A percentile compares a stretch with the other conserved stretches of the same genome.
These are phyloP conservation scores for Atta texana DNA, from an alignment of 1,140 invertebrate species.

Conservation along the genomic window DNA sequence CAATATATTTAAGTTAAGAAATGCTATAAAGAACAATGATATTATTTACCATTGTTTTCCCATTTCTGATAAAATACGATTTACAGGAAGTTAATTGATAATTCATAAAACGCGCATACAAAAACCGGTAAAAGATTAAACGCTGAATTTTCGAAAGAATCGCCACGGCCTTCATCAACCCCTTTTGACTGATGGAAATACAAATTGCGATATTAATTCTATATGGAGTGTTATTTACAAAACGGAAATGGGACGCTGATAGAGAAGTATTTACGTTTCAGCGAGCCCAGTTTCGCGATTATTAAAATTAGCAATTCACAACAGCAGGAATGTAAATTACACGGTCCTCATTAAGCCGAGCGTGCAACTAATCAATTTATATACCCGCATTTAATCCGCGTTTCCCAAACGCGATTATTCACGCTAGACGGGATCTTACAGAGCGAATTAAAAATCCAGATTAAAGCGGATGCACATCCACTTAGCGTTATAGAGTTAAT, in stretches of 20 bases:
- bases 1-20: background rate
- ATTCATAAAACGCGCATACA: slow-evolving; percentile 45
- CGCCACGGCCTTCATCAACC: slow-evolving; percentile 30
- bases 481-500: slow-evolving; percentile 53
- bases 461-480: slow-evolving; percentile 61
- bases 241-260: slow-evolving; percentile 58
- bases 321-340: slow-evolving; percentile 56
- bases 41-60: slow-evolving; percentile 4
- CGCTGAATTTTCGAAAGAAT: slow-evolving; percentile 57
- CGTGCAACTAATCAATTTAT: slow-evolving; percentile 64
- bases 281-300: slow-evolving; percentile 55
- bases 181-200: slow-evolving; percentile 55
- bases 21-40: background rate
- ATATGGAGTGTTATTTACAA: slow-evolving; percentile 55
- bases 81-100: slow-evolving; percentile 37
- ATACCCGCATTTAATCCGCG: slow-evolving; percentile 61
- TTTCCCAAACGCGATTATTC: slow-evolving; percentile 64
- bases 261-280: slow-evolving; percentile 61
- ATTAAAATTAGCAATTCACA: slow-evolving; percentile 65
- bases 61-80: slow-evolving; percentile 6
- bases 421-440: slow-evolving; percentile 62
- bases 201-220: slow-evolving; percentile 64
- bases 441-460: slow-evolving; percentile 63
- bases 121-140: slow-evolving; percentile 44
- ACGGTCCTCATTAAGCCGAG: slow-evolving; percentile 60